Base-by-base conservation (phyloP, 2,113 vertebrate genomes). In the Corythornis vintsioides region DNA sequence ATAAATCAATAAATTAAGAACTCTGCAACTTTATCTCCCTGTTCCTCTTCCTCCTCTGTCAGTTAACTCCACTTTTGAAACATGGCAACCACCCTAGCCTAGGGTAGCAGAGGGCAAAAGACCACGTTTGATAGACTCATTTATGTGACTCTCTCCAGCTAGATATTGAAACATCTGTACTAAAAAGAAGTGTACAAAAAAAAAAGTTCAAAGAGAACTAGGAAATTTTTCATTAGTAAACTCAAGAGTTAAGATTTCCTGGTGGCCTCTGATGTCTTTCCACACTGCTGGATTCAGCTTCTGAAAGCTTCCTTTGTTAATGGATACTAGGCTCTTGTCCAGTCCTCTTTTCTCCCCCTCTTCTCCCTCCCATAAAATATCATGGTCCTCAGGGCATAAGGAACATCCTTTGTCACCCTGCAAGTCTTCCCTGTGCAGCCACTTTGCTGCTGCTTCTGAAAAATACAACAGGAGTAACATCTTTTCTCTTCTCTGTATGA, bases 231-330 rank as follows among this genome's bases (percentile, higher is more conserved):
- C 88, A 83, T 88, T 61, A 83, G 86, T 50, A 94, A 96, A 94
- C 94, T 90, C 65, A 93, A 94, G 93, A 95, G 88, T 96, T 95
- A 95, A 95, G 96, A 75, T 72, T 90, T 83, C 69, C 73, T 92
- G 80, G 83, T 95, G 48, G 88, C 90, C 64, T 93, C 94, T 83
- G 76, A 94, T 94, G 80, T 90, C 90, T 81, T 96, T 96, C 93
- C 90, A 96, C 53, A 2, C 92, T 94, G 69, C 61, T 88, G 70
- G 70, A 90, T 95, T 70, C 83, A 81, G 92, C 79, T 94, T 83
- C 92, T 96, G 90, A 95, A 96, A 96, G 96, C 90, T 83, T 95
- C 64, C 90, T 96, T 96, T 96, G 94, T 96, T 86, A 90, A 92
- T 14, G 83, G 94, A 96, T 96, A 96, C 94, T 92, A 91, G 86